A percentile compares a stretch with the other conserved stretches of the same genome.
Evolutionary conservation across 2,113 vertebrate species (phyloP).

Genomic region (Archilochus colubris): DNA sequence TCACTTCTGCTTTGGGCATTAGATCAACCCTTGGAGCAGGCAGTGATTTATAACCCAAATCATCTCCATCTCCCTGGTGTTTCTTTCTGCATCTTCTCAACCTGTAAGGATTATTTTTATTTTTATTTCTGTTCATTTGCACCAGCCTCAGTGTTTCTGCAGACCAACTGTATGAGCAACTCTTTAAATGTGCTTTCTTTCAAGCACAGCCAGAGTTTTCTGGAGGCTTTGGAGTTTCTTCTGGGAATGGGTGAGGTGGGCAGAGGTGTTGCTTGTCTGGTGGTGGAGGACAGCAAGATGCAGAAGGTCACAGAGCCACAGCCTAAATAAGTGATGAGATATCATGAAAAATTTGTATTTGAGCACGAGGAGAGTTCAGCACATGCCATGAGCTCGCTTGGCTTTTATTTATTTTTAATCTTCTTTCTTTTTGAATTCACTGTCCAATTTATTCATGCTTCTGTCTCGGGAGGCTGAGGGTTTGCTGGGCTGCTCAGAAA

Average conservation of each 20-base stretch:
- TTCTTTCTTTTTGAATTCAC: conserved; percentile 1
- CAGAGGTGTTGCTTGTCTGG: not conserved
- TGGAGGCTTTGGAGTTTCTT: not conserved
- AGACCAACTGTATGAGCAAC: accelerated
- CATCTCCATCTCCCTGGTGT: not conserved
- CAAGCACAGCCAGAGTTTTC: not conserved
- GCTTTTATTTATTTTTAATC: conserved; percentile 65
- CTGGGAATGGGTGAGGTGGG: not conserved
- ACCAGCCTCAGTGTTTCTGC: accelerated
- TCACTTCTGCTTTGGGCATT: not conserved
- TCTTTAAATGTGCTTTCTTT: not conserved
- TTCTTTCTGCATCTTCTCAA: not conserved
- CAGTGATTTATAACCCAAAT: not conserved
- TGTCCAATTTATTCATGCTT: conserved; percentile 22
- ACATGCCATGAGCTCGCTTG: not conserved
- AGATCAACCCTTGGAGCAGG: not conserved
- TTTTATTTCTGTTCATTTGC: not conserved
- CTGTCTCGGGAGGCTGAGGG: not conserved
- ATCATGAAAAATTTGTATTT: conserved; percentile 34
- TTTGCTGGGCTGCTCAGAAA: not conserved
- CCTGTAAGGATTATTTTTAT: not conserved
- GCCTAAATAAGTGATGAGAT: conserved; percentile 56
- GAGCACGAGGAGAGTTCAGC: not conserved
- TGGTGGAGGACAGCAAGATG: not conserved
- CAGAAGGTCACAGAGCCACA: not conserved